Percentiles rank a stretch among this genome's conserved stretches.
phyloP scores from a whole-genome alignment of 2,888 invertebrate species.

The Lasioglossum vierecki region DNA sequence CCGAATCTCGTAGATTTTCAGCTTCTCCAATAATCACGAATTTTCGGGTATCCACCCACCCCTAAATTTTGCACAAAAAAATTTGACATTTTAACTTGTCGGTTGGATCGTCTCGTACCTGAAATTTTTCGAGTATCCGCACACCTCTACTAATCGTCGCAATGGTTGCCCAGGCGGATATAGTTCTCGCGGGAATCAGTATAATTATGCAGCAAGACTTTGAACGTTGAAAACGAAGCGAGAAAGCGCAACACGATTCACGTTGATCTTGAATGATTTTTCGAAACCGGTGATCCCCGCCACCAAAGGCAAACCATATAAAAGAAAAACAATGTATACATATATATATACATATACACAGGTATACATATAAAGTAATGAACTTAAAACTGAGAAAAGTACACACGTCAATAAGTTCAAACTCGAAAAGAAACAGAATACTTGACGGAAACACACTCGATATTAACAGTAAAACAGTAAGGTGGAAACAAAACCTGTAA shows the following conservation, averaged over 20 bases:
- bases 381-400: constrained; percentile 26
- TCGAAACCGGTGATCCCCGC: constrained; percentile 53
- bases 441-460: constrained; percentile 39
- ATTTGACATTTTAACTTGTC: no score
- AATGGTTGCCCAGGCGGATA: constrained; percentile 21
- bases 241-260: constrained; percentile 8
- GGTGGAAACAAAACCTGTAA: constrained; percentile 18
- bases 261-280: neutral
- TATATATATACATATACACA: neutral
- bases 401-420: constrained; percentile 28
- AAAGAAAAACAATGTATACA: constrained; percentile 9
- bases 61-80: no score
- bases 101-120: no score
- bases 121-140: neutral
- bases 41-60: no score
- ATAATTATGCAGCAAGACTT: no score
- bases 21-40: no score
- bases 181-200: constrained; percentile 26
- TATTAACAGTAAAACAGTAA: neutral
- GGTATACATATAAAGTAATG: neutral
- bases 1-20: no score
- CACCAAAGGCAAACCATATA: constrained; percentile 61
- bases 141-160: constrained; percentile 43
- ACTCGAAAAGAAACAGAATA: constrained; percentile 26
- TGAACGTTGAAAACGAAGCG: constrained; percentile 18